Evolutionary conservation across 2,888 invertebrate species (phyloP), one percentile per base, ranked within the genome.

Genomic region (Eueremaeus valkanovi): DNA sequence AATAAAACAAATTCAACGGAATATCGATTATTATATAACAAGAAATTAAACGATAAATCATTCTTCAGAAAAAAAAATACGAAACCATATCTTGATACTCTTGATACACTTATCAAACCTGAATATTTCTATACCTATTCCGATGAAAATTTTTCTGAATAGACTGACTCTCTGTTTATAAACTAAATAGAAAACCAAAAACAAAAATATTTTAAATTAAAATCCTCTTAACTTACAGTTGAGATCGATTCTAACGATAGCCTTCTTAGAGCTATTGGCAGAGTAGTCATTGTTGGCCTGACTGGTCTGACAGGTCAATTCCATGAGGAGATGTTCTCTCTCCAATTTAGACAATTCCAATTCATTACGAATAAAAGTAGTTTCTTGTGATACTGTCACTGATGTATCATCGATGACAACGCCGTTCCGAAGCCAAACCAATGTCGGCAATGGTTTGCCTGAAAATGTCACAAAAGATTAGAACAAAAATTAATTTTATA

Each of bases 211-310:
- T n/a, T n/a, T n/a, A n/a, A n/a, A n/a, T n/a, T n/a, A n/a, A n/a
- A n/a, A n/a, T n/a, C n/a, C n/a, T n/a, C n/a, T n/a, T 24, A n/a
- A 40, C 40, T 70, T 42, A 70, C 70, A 70, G 36, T 70, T 70
- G 40, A 70, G 70, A 24, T 70, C 70, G 27, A 70, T 27, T 42
- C 45, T 70, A 27, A 70, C 70, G 13, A 21, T 11, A 9, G 70
- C 27, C 24, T 21, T 70, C 42, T 70, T 70, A 9, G 70, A 27
- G n/a, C 13, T 70, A 40, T 70, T 70, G 70, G 70, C 36, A 11
- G 27, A 40, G 24, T 42, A 21, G 70, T 33, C 27, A 24, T 42
- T 31, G 29, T 16, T 45, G 45, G 45, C 45, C 29, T 29, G 63
- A 36, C 42, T 70, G 40, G 70, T 40, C 40, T 42, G 70, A 70